Base-by-base conservation (phyloP, 1,140 invertebrate genomes). In the Heliconius melpomene region DNA sequence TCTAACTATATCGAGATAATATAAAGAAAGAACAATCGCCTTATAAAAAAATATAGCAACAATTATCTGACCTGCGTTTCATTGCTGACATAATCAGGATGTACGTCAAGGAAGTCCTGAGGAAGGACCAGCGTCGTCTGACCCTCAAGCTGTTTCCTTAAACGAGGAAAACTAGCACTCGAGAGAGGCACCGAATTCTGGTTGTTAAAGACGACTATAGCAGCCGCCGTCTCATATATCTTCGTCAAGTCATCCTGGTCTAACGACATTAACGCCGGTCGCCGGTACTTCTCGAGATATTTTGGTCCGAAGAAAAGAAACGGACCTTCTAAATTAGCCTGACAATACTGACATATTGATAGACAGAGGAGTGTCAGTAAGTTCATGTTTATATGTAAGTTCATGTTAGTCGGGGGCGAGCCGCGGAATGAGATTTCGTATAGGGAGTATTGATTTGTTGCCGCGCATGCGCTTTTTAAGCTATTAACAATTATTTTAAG, bases 231-330 rank as follows among this genome's bases (percentile, higher is more conserved):
- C 13, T 87, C 88, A 78, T 95, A 94, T 32, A 95, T 91, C 76
- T 88, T 89, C 88, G 94, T 92, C 82, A 95, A 80, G 40, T 94
- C 92, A 87, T 94, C 93, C 82, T 94, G 92, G 7, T 93, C 92
- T 9, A 95, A 79, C 32, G 93, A 89, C 60, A 93, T 92, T 23
- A 96, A 84, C 1, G 95, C 95, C 40, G 95, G 93, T 57, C 94
- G 82, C 54, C 92, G 90, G 74, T 94, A 93, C 32, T 88, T 87
- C 29, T 91, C 86, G 0, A 96, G 85, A 13, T 92, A 92, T 46
- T 94, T 91, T 13, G 94, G 94, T 20, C 95, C 95, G 90, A 95
- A 96, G 80, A 96, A 94, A 6, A 96, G 78, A 83, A 95, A 96
- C 0, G 95, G 95, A 2, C 95, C 95, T 84, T 95, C 93, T 8